Conservation (phyloP, 53 echinoderm and acorn worm species). For the Zoroaster sp. region DNA sequence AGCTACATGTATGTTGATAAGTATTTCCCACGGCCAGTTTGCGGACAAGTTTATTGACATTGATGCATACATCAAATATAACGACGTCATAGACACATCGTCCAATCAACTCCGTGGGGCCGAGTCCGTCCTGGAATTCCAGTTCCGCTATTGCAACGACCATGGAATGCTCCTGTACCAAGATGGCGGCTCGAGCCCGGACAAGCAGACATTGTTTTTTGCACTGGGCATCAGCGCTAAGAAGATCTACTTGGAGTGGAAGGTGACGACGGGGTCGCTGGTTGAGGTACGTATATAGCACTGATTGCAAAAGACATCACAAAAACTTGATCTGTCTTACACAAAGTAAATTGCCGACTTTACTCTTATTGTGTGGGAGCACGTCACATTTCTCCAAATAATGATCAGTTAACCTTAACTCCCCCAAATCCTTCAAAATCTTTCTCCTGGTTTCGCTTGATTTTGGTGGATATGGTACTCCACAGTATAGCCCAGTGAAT, state of each 20-base stretch:
- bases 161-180: conserved; percentile 97
- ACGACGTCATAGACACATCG: conserved; percentile 58
- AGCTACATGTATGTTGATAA: conserved; percentile 57
- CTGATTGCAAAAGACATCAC: too few relatives aligned
- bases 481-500: too few relatives aligned
- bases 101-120: conserved; percentile 81
- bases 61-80: conserved; percentile 88
- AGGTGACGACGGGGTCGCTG: conserved; percentile 80
- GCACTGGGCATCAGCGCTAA: conserved; percentile 80
- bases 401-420: too few relatives aligned
- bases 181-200: conserved; percentile 71
- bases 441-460: too few relatives aligned
- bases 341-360: too few relatives aligned
- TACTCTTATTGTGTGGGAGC: too few relatives aligned
- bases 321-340: too few relatives aligned
- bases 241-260: conserved; percentile 91
- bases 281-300: conserved; percentile 92
- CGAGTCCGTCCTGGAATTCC: conserved; percentile 82
- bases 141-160: conserved; percentile 95
- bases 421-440: too few relatives aligned
- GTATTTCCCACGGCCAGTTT: conserved; percentile 40
- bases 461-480: too few relatives aligned
- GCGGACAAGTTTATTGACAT: conserved; percentile 91
- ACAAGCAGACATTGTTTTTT: conserved; percentile 78
- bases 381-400: too few relatives aligned